Evolutionary conservation across 1,140 invertebrate genomes (phyloP).

Genomic region (Asbolus verrucosus): DNA sequence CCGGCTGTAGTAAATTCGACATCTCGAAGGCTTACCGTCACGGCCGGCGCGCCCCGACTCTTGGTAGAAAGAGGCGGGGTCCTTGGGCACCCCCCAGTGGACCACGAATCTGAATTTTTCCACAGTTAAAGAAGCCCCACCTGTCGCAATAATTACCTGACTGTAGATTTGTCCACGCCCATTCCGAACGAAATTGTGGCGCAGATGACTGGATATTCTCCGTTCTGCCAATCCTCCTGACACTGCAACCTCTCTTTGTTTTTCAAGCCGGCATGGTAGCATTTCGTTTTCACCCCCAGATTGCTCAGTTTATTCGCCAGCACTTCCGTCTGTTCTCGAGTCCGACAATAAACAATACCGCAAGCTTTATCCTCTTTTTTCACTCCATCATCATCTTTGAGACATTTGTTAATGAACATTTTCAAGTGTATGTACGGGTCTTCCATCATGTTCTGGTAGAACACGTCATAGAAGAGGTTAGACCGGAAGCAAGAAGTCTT

Average conservation of each 20-base stretch:
- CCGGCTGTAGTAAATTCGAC: constrained; percentile 92
- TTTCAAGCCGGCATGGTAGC: constrained; percentile 84
- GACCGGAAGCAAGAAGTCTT: constrained; percentile 83
- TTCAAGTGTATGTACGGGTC: constrained; percentile 83
- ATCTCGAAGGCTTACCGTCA: constrained; percentile 87
- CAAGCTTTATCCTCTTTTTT: constrained; percentile 66
- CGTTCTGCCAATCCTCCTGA: constrained; percentile 84
- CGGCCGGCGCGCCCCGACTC: constrained; percentile 92
- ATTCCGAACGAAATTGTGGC: constrained; percentile 98
- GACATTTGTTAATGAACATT: constrained; percentile 74
- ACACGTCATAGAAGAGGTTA: constrained; percentile 87
- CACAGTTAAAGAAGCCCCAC: too few relatives aligned
- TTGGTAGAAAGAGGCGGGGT: constrained; percentile 88
- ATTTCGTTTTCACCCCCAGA: constrained; percentile 73
- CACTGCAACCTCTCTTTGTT: constrained; percentile 72
- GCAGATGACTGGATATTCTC: constrained; percentile 85
- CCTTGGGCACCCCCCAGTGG: constrained; percentile 94
- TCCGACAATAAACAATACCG: constrained; percentile 91
- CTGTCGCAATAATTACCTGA: constrained; percentile 80
- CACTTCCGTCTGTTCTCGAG: constrained; percentile 83
- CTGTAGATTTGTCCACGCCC: constrained; percentile 96
- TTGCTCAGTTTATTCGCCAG: constrained; percentile 75
- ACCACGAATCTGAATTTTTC: constrained; percentile 86
- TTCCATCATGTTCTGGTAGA: constrained; percentile 84
- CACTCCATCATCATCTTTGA: constrained; percentile 68